Percentiles rank a stretch among this genome's conserved stretches.
phyloP scores from a whole-genome alignment of 2,888 invertebrate genomes.

The Aleiodes alternator region DNA sequence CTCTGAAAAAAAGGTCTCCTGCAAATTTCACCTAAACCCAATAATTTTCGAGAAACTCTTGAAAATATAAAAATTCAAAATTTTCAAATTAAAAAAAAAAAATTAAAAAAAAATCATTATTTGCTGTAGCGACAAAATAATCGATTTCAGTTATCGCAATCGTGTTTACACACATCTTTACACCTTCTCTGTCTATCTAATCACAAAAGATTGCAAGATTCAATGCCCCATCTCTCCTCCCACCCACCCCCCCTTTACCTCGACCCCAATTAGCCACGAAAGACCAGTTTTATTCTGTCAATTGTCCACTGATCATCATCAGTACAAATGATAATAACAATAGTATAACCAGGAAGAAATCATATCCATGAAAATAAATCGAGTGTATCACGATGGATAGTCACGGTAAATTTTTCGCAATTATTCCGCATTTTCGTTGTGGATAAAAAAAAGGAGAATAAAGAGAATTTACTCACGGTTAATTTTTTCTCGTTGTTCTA shows the following conservation, averaged over 20 bases:
- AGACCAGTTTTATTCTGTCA: conserved; percentile 4
- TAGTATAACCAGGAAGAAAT: no score
- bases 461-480: no score
- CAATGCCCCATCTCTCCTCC: conserved; percentile 9
- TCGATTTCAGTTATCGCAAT: conserved; percentile 13
- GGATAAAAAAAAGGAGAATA: no score
- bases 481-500: no score
- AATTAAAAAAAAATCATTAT: conserved; percentile 1
- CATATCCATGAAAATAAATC: neutral
- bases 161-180: conserved; percentile 15
- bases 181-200: conserved; percentile 22
- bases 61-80: no score
- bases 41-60: conserved; percentile 8
- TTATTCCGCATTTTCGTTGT: no score
- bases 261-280: conserved; percentile 9
- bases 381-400: neutral
- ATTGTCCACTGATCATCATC: conserved; percentile 8
- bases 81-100: neutral
- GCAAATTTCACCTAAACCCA: no score
- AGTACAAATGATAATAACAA: neutral
- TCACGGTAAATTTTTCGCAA: no score
- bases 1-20: no score
- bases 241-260: neutral
- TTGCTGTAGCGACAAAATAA: conserved; percentile 16
- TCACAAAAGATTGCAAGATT: conserved; percentile 27